These are phyloP conservation scores for Donacobius atricapilla DNA, from an alignment of 2,113 vertebrate genomes.

Conservation along the genomic window DNA sequence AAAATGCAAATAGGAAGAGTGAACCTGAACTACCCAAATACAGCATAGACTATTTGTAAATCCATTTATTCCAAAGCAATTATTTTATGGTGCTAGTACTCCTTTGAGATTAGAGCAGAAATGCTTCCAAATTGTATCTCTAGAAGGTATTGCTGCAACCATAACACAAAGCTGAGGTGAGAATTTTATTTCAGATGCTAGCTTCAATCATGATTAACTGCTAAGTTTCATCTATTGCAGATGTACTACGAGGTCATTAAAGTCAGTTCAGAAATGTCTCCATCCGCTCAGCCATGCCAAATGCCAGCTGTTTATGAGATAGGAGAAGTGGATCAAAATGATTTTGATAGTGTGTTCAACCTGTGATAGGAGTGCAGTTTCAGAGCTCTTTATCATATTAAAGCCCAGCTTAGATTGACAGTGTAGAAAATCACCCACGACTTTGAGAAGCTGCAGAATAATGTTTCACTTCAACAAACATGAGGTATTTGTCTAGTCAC, in stretches of 20 bases:
- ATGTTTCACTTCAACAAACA: conserved; percentile 3
- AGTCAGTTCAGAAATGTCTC: conserved; percentile 30
- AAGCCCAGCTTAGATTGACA: conserved; percentile 25
- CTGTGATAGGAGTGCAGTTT: not conserved
- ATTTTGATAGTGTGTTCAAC: conserved; percentile 24
- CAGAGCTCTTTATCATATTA: conserved; percentile 48
- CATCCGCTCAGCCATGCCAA: conserved; percentile 42
- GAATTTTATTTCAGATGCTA: conserved; percentile 43
- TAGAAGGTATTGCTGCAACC: not conserved
- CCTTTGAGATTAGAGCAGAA: conserved; percentile 19
- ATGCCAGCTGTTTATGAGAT: conserved; percentile 46
- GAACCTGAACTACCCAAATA: not conserved
- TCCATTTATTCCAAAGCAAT: not conserved
- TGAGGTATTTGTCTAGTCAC: not conserved
- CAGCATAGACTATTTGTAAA: conserved; percentile 22
- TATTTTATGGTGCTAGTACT: not conserved
- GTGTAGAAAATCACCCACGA: conserved; percentile 43
- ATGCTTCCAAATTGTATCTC: conserved; percentile 5
- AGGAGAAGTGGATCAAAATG: conserved; percentile 39
- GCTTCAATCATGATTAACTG: conserved; percentile 51
- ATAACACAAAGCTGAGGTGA: not conserved
- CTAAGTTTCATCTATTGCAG: conserved; percentile 3
- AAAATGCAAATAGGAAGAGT: not conserved
- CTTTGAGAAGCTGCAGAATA: conserved; percentile 35
- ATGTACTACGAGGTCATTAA: conserved; percentile 3